Conservation (phyloP, 2,113 vertebrate genomes). For the Poicephalus meyeri region DNA sequence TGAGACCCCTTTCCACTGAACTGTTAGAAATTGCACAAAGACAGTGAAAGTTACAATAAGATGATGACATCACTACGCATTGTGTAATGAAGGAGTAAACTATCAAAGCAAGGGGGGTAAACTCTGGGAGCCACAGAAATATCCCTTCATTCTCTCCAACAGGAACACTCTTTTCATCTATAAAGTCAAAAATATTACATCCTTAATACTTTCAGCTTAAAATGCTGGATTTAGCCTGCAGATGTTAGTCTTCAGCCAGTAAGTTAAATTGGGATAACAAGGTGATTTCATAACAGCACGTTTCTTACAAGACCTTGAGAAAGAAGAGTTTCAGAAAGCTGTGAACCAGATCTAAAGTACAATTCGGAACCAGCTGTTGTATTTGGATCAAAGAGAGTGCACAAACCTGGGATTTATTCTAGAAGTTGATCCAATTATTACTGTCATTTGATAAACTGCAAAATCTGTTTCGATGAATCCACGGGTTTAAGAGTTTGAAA, state of each 20-base stretch:
- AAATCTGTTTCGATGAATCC: neutral
- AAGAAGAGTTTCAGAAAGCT: neutral
- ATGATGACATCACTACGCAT: neutral
- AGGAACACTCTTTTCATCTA: neutral
- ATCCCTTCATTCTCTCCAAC: neutral
- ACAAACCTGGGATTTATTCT: neutral
- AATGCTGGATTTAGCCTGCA: neutral
- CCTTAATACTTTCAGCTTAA: neutral
- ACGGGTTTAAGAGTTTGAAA: neutral
- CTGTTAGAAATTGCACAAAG: neutral
- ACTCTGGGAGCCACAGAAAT: neutral
- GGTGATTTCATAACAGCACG: neutral
- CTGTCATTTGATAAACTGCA: neutral
- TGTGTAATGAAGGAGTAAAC: neutral
- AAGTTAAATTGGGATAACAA: neutral
- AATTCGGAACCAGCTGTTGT: neutral
- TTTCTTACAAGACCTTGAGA: neutral
- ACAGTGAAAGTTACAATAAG: neutral
- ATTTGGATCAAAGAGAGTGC: neutral
- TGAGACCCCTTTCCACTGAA: neutral
- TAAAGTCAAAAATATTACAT: neutral
- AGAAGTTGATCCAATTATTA: neutral
- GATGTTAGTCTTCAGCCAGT: neutral
- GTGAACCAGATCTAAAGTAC: neutral
- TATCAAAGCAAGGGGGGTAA: neutral